Base-by-base conservation (phyloP, 1,140 invertebrate species). In the Drosophila nebulosa region DNA sequence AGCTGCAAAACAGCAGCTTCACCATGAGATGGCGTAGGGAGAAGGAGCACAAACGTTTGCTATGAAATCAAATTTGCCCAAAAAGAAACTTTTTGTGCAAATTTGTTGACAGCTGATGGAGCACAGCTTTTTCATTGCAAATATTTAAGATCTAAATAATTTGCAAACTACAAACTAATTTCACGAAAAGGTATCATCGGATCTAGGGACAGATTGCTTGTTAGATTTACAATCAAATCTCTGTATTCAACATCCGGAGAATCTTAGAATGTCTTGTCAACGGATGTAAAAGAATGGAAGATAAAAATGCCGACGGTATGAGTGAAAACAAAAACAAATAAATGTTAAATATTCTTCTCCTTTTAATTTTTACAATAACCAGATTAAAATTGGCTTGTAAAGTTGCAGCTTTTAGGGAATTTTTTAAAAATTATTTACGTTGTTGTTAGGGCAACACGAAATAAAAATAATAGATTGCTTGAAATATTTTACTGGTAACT, bases 31-130 rank as follows among this genome's bases (percentile, higher is more conserved):
- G n/a, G n/a, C n/a, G 36, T 7, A 9, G 5, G 16, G 39, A 42
- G 39, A 18, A 18, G 14, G 39, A 42, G n/a, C n/a, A 1, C 4
- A 2, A n/a, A 46, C 4, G 39, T 16, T 75, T 79, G 65, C 71
- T 50, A 84, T 84, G 79, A 77, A 84, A 84, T 83, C 79, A 84
- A 84, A 79, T 83, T 84, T 84, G 76, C 36, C 75, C 65, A 63
- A 66, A 26, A 26, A 10, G 16, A 55, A 18, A 16, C 26, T 55
- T 30, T 52, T 52, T 55, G 3, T 7, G 26, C 52, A 55, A 55
- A 55, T 30, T 27, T 55, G 52, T 32, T 27, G 52, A 55, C 51
- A 52, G 22, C 50, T 52, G 39, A 46, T 46, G 39, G 16, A 46
- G 39, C 39, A 46, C 22, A 24, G 21, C 22, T 14, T 4, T 12